Conservation (phyloP, 2,888 invertebrate genomes). For the Hyles lineata region DNA sequence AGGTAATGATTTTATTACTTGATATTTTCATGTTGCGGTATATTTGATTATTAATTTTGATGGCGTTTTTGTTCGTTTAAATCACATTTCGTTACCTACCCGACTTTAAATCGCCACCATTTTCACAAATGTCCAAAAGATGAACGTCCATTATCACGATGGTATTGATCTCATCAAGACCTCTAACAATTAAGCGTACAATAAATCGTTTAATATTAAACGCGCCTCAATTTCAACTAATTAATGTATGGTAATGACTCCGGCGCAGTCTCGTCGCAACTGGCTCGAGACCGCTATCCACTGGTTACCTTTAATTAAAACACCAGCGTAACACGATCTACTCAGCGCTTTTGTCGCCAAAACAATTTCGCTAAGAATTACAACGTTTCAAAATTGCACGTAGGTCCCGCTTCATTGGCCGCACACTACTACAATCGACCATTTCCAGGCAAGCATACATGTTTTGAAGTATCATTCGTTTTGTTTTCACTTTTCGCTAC, state of each 20-base stretch:
- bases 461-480: slow-evolving; percentile 9
- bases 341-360: slow-evolving; percentile 21
- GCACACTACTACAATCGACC: slow-evolving; percentile 33
- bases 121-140: slow-evolving; percentile 31
- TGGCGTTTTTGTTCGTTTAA: background rate
- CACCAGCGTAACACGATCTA: slow-evolving; percentile 37
- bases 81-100: background rate
- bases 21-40: background rate
- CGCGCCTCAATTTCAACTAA: slow-evolving; percentile 44
- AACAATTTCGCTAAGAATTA: background rate
- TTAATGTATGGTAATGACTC: slow-evolving; percentile 37
- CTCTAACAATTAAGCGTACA: background rate
- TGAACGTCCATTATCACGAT: slow-evolving; percentile 31
- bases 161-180: slow-evolving; percentile 2
- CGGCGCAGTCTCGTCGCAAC: slow-evolving; percentile 41
- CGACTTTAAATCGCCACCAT: slow-evolving; percentile 19
- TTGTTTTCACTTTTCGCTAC: background rate
- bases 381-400: slow-evolving; percentile 27
- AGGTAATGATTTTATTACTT: background rate
- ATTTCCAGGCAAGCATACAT: slow-evolving; percentile 28
- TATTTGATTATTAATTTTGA: background rate
- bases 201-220: slow-evolving; percentile 29
- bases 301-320: slow-evolving; percentile 38
- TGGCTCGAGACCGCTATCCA: slow-evolving; percentile 43
- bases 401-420: slow-evolving; percentile 29